phyloP scores from a whole-genome alignment of 2,113 vertebrate species.

The Sander lucioperca region DNA sequence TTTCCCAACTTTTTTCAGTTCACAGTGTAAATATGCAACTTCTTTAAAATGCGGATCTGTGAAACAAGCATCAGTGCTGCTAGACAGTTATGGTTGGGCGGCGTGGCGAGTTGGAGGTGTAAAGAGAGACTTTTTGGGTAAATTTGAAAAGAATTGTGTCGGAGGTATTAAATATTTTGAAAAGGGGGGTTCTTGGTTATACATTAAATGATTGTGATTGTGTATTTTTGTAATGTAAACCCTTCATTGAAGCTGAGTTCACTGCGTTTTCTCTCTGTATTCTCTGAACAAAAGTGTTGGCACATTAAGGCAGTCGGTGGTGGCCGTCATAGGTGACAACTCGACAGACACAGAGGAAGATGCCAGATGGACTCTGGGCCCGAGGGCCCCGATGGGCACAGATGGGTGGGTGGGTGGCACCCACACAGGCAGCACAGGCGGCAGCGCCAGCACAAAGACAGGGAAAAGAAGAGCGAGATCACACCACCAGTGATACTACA shows the following conservation, averaged over 20 bases:
- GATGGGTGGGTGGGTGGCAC: slow-evolving; percentile 82
- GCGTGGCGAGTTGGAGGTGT: neutral
- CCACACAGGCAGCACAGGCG: slow-evolving; percentile 59
- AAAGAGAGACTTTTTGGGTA: slow-evolving; percentile 3
- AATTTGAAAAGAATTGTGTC: neutral
- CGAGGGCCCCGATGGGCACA: slow-evolving; percentile 72
- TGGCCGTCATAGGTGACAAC: slow-evolving; percentile 72
- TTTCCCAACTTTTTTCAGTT: neutral
- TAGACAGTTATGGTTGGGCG: slow-evolving; percentile 12
- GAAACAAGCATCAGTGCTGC: slow-evolving; percentile 34
- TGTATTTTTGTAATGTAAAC: neutral
- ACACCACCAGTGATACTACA: slow-evolving; percentile 50
- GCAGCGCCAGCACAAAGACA: slow-evolving; percentile 45
- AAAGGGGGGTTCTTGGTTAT: no score
- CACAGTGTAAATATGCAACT: slow-evolving; percentile 25
- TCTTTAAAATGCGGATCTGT: slow-evolving; percentile 16
- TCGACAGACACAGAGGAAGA: slow-evolving; percentile 79
- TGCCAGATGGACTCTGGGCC: slow-evolving; percentile 80
- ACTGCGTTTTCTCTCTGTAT: neutral
- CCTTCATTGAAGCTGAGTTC: slow-evolving; percentile 3
- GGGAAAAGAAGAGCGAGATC: slow-evolving; percentile 34
- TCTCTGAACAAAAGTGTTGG: slow-evolving; percentile 18
- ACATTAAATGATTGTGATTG: neutral
- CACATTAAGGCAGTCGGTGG: slow-evolving; percentile 20
- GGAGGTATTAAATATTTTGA: neutral